Base-by-base conservation (phyloP, 2,797 vertebrate genomes). In the Molossus alvarezi region DNA sequence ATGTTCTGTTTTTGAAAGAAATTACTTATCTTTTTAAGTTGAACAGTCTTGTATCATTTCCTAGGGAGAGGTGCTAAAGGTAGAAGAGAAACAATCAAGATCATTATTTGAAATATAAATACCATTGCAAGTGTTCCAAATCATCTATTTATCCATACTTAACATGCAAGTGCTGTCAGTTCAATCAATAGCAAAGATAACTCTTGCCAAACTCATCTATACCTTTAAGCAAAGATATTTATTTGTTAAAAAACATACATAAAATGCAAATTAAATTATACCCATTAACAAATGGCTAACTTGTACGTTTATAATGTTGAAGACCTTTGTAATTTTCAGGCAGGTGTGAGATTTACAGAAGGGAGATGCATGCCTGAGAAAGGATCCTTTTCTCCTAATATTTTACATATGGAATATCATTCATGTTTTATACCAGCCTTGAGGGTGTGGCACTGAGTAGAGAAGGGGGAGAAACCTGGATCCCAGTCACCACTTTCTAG, bases 101-200 rank as follows among this genome's bases (percentile, higher is more conserved):
- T 89, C 14, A 25, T 48, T 88, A 64, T 62, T 69, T 65, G n/a
- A 57, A 23, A 69, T 57, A 77, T 4, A 77, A 18, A 91, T 2
- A 64, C 10, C 20, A 83, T 6, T 37, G 17, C 13, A 90, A 55
- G 80, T 64, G 77, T 41, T 48, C 23, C 25, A 25, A 69, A 64
- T 82, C 14, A 83, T 64, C 37, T 25, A 41, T 88, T 88, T 77
- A 83, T 57, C 29, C 57, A 48, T 64, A 41, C 7, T 77, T 77
- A 88, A 57, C 33, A 77, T 71, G n/a, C 37, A 37, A 48, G 15
- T 72, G 18, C 71, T 41, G 45, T 82, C 62, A 83, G 10, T 64
- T 90, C 33, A 85, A 20, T 85, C 51, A 86, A 86, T 80, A 57
- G 33, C 37, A 64, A 94, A 83, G 29, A 55, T 57, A 87, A 29